Evolutionary conservation across 2,888 invertebrate species (phyloP), one percentile per base, ranked within the genome.

Genomic region (Leptopilina syphax): DNA sequence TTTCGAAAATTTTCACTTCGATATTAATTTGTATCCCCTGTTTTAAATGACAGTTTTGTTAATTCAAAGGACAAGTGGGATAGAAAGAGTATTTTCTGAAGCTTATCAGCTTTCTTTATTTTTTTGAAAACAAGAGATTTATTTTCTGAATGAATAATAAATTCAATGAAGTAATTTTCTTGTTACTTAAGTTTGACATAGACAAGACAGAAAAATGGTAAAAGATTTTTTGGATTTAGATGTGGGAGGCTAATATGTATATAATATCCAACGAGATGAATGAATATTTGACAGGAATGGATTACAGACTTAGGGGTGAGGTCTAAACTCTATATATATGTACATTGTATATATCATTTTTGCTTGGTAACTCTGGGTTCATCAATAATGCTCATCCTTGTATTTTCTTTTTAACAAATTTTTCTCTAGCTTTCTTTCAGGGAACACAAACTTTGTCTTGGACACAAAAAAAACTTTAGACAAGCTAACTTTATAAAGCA

Each of bases 281-380:
- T 73, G 50, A 73, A 54, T 73, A 54, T 73, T 73, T 73, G 70
- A 13, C 70, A 73, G 57, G 27, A 27, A 73, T 54, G 57, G 27
- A 73, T 57, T 34, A 34, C 70, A n/a, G 54, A 27, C n/a, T 34
- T 57, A n/a, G 34, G 34, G 50, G 27, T 5, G 57, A 57, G 34
- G 34, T 34, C 54, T 34, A 34, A 34, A 73, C n/a, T 34, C 54
- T 50, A 50, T 50, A 50, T 47, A 47, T 10, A 10, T 10, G 50
- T 50, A 50, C 10, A 50, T 50, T 50, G 50, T 50, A 50, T 50
- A 50, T 54, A 73, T 34, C n/a, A 50, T 73, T 73, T 73, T 7
- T 73, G 70, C 70, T 73, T 73, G 27, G 70, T 57, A 73, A 57
- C 34, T 57, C 54, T 57, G 13, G 34, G 8, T 50, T 54, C 70